A percentile compares a stretch with the other conserved stretches of the same genome.
phyloP scores from a whole-genome alignment of 2,113 vertebrate species.

The Lota lota region DNA sequence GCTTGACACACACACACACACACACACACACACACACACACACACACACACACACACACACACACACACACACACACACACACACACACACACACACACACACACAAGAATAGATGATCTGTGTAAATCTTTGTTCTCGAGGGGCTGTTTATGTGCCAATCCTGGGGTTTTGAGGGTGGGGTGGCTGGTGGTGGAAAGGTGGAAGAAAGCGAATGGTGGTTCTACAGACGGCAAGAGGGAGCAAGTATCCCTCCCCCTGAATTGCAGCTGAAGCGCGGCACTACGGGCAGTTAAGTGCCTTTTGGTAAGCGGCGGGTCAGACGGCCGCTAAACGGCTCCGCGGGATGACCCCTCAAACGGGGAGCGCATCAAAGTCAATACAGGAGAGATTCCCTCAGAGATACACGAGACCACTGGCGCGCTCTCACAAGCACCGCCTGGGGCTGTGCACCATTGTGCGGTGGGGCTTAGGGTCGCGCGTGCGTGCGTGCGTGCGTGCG shows the following conservation, averaged over 20 bases:
- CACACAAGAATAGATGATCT: constrained; percentile 41
- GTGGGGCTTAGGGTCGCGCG: neutral
- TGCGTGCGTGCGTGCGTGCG: neutral
- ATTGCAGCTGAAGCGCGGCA: constrained; percentile 75
- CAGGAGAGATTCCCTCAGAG: constrained; percentile 64
- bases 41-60: constrained; percentile 42
- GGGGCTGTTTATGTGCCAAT: constrained; percentile 72
- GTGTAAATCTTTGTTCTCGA: constrained; percentile 62
- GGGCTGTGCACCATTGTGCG: constrained; percentile 48
- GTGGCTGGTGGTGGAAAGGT: neutral
- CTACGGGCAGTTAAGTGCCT: constrained; percentile 64
- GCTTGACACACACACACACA: constrained; percentile 44
- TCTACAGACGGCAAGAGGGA: neutral
- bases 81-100: constrained; percentile 42
- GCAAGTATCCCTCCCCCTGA: constrained; percentile 60
- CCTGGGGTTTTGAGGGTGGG: constrained; percentile 42
- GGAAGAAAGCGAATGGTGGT: too few species aligned
- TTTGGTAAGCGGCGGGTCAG: constrained; percentile 52
- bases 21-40: constrained; percentile 35
- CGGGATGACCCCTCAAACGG: constrained; percentile 57
- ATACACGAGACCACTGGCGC: constrained; percentile 24
- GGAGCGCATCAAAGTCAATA: constrained; percentile 63
- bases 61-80: constrained; percentile 39
- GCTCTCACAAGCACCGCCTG: constrained; percentile 37
- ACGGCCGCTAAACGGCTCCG: constrained; percentile 41